These are phyloP conservation scores for Xiphorhynchus erythropygius DNA, from an alignment of 2,797 vertebrate species.

Conservation along the genomic window DNA sequence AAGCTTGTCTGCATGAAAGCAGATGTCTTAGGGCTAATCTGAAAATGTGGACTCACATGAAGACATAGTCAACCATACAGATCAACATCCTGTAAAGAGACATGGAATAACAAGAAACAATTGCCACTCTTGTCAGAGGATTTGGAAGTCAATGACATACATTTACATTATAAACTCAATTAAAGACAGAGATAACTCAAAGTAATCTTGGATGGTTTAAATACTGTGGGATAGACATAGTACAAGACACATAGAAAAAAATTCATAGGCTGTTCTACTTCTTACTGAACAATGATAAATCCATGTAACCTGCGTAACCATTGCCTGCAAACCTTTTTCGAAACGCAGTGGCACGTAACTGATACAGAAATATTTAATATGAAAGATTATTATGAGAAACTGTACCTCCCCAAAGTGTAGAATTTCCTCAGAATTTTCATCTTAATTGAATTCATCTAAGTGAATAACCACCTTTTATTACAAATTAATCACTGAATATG, in stretches of 20 bases:
- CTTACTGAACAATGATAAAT: not conserved
- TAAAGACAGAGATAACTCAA: not conserved
- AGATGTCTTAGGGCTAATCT: not conserved
- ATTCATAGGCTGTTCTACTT: not conserved
- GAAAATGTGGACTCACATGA: not conserved
- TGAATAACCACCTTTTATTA: slow-evolving; percentile 2
- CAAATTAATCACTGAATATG: not conserved
- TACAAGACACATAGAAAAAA: not conserved
- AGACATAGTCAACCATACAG: not conserved
- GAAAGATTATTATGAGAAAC: not conserved
- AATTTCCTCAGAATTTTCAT: not conserved
- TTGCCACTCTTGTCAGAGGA: not conserved
- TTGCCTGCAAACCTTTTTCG: not conserved
- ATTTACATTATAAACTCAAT: not conserved
- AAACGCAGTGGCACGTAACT: not conserved
- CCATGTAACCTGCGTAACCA: not conserved
- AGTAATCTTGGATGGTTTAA: not conserved
- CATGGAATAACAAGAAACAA: not conserved
- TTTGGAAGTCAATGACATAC: not conserved
- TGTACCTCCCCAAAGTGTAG: not conserved
- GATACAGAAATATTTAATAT: not conserved
- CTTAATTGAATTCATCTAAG: slow-evolving; percentile 17
- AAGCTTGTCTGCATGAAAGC: not conserved
- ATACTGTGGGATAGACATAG: not conserved
- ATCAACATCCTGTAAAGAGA: not conserved